Percentiles rank a stretch among this genome's conserved stretches.
Evolutionary conservation across 2,113 vertebrate genomes (phyloP).

Genomic region (Paratilapia polleni): DNA sequence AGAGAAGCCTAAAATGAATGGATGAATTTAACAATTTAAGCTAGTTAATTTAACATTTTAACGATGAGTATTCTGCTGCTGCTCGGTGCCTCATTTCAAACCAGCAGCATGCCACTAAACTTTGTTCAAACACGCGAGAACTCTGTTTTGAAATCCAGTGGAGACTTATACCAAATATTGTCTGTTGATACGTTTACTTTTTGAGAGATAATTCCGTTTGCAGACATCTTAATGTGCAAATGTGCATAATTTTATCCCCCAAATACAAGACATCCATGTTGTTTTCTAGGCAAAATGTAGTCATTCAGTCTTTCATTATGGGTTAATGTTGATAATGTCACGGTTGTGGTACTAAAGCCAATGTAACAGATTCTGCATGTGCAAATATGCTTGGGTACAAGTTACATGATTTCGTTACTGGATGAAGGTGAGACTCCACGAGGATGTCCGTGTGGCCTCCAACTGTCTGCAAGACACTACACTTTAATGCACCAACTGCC

Average conservation of each 20-base stretch:
- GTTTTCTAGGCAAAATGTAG: too few species aligned
- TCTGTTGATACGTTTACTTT: too few species aligned
- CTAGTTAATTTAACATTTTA: neutral
- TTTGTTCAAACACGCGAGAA: accelerated
- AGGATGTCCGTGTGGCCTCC: neutral
- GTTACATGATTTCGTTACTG: too few species aligned
- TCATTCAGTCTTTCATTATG: neutral
- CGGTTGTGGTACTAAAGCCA: neutral
- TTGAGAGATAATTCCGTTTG: neutral
- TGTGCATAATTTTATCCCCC: too few species aligned
- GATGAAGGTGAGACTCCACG: neutral
- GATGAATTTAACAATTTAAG: accelerated
- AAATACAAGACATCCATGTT: too few species aligned
- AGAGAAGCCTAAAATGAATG: neutral
- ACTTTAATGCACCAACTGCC: neutral
- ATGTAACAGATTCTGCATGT: neutral
- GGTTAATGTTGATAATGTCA: accelerated
- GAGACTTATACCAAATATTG: neutral
- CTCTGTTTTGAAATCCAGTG: neutral
- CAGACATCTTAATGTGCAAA: neutral
- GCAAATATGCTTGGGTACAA: too few species aligned
- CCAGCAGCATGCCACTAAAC: neutral
- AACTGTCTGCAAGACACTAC: accelerated
- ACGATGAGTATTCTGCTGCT: neutral
- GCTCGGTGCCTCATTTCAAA: accelerated